phyloP scores from a whole-genome alignment of 2,113 vertebrate genomes.

The Coptodon bakossiorum region DNA sequence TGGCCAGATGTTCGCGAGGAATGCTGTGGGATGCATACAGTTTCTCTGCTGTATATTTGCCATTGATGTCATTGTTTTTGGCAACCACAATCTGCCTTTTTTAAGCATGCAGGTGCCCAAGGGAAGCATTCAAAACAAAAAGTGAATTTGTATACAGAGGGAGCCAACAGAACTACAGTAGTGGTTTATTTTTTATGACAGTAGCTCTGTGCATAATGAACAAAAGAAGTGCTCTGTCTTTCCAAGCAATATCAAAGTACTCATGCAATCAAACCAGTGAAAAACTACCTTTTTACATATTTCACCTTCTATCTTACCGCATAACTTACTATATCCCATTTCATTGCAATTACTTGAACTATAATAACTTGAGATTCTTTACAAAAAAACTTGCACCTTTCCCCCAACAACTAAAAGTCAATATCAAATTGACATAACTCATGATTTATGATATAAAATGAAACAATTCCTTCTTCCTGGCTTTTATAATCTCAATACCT shows the following conservation, averaged over 20 bases:
- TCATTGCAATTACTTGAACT: neutral
- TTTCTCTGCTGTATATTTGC: neutral
- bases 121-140: neutral
- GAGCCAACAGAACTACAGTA: neutral
- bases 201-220: neutral
- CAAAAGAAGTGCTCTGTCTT: neutral
- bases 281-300: neutral
- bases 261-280: neutral
- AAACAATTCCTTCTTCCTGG: neutral
- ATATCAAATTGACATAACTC: neutral
- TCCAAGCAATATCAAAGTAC: neutral
- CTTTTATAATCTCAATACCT: neutral
- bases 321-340: neutral
- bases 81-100: neutral
- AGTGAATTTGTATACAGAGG: neutral
- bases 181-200: neutral
- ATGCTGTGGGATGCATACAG: neutral
- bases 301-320: neutral
- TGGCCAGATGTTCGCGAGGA: slow-evolving; percentile 20
- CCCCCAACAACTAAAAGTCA: neutral
- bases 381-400: neutral
- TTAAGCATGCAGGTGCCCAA: neutral
- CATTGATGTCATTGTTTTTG: neutral
- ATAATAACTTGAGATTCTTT: no score
- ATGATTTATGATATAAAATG: neutral